Conservation (phyloP, 2,888 invertebrate species). For the Kryphioiulus occultus region DNA sequence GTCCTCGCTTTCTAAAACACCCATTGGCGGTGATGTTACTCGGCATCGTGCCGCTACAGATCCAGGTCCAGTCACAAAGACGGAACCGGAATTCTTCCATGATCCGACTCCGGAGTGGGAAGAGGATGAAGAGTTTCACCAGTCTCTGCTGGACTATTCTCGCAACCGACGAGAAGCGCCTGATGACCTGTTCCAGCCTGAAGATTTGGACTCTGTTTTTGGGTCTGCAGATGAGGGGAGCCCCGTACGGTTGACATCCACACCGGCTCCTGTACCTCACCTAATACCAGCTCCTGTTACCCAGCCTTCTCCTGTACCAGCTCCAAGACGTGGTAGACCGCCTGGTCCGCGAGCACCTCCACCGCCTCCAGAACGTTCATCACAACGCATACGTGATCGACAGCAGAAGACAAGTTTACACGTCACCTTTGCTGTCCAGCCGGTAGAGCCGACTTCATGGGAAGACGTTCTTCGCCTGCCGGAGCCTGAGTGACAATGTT, state of each 20-base stretch:
- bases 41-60: neutral
- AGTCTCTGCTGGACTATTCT: neutral
- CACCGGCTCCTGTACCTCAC: neutral
- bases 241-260: neutral
- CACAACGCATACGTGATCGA: neutral
- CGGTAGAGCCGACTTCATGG: neutral
- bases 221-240: neutral
- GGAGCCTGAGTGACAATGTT: neutral
- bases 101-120: neutral
- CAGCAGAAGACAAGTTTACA: neutral
- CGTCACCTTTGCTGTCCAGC: neutral
- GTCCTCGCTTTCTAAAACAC: too few relatives aligned
- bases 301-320: neutral
- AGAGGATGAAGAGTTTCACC: neutral
- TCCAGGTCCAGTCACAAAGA: neutral
- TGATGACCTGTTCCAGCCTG: neutral
- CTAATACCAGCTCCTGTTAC: neutral
- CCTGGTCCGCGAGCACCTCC: neutral
- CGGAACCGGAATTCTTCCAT: neutral
- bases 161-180: neutral
- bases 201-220: neutral
- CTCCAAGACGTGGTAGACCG: neutral
- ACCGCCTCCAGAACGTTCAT: neutral
- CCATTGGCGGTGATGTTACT: too few relatives aligned
- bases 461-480: neutral